Base-by-base conservation (phyloP, 1,140 invertebrate species). In the Potamilus streckersoni region DNA sequence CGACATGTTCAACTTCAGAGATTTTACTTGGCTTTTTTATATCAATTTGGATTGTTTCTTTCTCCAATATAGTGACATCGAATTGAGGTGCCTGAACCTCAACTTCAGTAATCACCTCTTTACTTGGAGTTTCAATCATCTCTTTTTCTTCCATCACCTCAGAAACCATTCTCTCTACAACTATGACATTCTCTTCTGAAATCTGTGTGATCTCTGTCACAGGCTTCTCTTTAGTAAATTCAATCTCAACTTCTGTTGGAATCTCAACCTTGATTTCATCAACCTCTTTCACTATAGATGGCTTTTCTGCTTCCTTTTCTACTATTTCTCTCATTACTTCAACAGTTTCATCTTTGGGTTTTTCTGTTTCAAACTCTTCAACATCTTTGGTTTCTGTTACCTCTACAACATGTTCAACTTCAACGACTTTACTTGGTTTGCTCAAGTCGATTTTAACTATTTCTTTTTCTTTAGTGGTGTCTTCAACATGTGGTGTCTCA, bases 241-340 rank as follows among this genome's bases (percentile, higher is more conserved):
- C 38, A 49, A 11, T 49, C 61, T 79, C 70, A 68, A 65, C 3
- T 71, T 56, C n/a, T n/a, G 27, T 27, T 14, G 62, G 16, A 15
- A 65, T 14, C 38, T 55, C 38, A 15, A 65, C n/a, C 38, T 55
- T 31, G 14, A 64, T 11, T 23, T 72, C 71, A 49, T 19, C 67
- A 63, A 73, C 31, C 23, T 55, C 71, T 69, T 63, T 65, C 23
- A 74, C 31, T 27, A 79, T 27, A 19, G 71, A 27, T 57, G 74
- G 58, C 3, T 49, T 69, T 61, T 73, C 72, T 12, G 19, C 69
- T 66, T 74, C 71, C 23, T 78, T 70, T 56, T 66, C 71, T 15
- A 81, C 49, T 19, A 78, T 79, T 75, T 83, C 61, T 74, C 69
- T 69, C 69, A 73, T 73, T 14, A 74, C 73, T 66, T 80, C 79